These are phyloP conservation scores for Rousettus leschenaultii DNA, from an alignment of 2,113 vertebrate genomes.

Conservation along the genomic window DNA sequence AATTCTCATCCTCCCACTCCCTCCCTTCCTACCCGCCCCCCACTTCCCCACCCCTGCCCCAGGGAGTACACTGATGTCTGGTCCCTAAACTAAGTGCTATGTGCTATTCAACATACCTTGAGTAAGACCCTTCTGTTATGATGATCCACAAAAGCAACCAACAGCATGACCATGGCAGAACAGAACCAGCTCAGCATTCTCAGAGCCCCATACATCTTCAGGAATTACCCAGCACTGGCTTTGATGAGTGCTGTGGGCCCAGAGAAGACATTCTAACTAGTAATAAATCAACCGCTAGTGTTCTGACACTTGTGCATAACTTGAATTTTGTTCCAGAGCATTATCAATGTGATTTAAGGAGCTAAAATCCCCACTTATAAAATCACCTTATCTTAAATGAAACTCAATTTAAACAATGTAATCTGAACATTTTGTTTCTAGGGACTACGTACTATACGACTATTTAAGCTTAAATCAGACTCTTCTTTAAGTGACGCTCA, in stretches of 20 bases:
- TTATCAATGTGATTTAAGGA: neutral
- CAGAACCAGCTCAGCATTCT: neutral
- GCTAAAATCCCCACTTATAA: neutral
- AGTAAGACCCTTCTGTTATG: neutral
- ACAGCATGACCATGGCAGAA: neutral
- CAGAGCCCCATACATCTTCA: neutral
- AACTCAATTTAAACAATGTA: neutral
- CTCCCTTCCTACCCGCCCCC: too few species aligned
- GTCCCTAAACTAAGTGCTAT: neutral
- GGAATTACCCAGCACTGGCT: neutral
- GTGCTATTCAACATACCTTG: neutral
- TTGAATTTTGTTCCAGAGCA: neutral
- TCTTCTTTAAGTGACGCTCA: neutral
- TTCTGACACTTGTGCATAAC: neutral
- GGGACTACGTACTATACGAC: neutral
- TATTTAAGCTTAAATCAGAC: neutral
- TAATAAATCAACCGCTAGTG: neutral
- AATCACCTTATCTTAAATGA: neutral
- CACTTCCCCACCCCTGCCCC: too few species aligned
- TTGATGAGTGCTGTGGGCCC: neutral
- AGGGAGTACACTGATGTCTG: neutral
- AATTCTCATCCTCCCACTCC: too few species aligned
- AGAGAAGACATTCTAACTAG: neutral
- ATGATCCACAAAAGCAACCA: neutral
- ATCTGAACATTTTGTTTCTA: neutral